These are phyloP conservation scores for Axis porcinus DNA, from an alignment of 2,113 vertebrate species.

Conservation along the genomic window DNA sequence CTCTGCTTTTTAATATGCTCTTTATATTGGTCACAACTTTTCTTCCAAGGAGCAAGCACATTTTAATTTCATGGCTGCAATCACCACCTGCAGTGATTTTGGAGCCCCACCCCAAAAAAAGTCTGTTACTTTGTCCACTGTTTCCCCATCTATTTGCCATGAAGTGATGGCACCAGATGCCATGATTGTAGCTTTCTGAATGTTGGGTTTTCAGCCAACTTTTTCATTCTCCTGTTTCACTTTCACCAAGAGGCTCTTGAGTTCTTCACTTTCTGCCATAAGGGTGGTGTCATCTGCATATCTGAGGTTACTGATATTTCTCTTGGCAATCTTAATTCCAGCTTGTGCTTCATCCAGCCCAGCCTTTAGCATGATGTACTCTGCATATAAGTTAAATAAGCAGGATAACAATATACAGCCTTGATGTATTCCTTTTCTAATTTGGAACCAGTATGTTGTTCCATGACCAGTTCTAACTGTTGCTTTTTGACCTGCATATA, in stretches of 20 bases:
- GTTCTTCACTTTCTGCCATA: neutral
- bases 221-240: neutral
- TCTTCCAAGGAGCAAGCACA: neutral
- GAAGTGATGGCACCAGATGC: neutral
- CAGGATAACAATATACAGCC: neutral
- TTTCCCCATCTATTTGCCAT: neutral
- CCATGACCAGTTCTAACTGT: neutral
- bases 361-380: neutral
- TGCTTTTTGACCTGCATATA: neutral
- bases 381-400: neutral
- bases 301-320: neutral
- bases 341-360: neutral
- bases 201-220: neutral
- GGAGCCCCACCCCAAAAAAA: neutral
- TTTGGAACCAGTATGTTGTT: neutral
- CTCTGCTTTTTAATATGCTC: neutral
- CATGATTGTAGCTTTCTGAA: neutral
- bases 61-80: neutral
- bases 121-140: neutral
- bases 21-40: neutral
- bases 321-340: neutral
- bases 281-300: neutral
- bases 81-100: neutral
- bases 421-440: neutral
- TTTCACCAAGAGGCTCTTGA: neutral